Base-by-base conservation (phyloP, 2,797 vertebrate species). In the Lacerta bilineata region DNA sequence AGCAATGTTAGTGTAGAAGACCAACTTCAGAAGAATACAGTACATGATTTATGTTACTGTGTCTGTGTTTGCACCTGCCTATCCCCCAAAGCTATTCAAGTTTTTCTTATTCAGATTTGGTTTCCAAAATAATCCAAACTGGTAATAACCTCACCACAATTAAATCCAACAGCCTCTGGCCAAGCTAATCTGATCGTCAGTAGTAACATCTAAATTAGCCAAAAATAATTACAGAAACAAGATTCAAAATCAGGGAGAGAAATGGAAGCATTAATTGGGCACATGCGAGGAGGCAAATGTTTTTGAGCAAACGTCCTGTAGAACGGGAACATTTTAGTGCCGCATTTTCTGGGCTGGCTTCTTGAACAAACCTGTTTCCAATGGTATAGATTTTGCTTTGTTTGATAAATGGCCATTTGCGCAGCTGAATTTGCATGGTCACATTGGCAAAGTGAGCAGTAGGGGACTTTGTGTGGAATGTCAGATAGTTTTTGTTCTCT, bases 181-280 rank as follows among this genome's bases (percentile, higher is more conserved):
- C 50, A 87, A 72, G 10, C 41, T 86, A 80, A 80, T 87, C 50
- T 72, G 41, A 72, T 87, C 9, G 80, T 79, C 64, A n/a, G 25
- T 41, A 68, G 36, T 72, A 72, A 80, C 50, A 72, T 59, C 66
- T 61, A 29, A 80, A 59, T 80, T 87, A 77, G 84, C 18, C 64
- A 29, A 77, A 85, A 41, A 85, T 72, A 41, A 80, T 80, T 41
- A 55, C 33, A 41, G 85, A 25, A 87, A 80, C 41, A 86, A 79
- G 64, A 36, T 79, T 79, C n/a, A 55, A 36, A 78, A 33, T 13
- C 50, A 46, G 6, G 25, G 4, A 36, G 10, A 25, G 29, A 29
- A 18, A 18, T n/a, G 15, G 39, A 84, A 84, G 69, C 39, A 75
- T 27, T 33, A 50, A 69, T 69, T 68, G 41, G 3, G 29, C 61